phyloP scores from a whole-genome alignment of 2,113 vertebrate species.

The Salvator merianae region DNA sequence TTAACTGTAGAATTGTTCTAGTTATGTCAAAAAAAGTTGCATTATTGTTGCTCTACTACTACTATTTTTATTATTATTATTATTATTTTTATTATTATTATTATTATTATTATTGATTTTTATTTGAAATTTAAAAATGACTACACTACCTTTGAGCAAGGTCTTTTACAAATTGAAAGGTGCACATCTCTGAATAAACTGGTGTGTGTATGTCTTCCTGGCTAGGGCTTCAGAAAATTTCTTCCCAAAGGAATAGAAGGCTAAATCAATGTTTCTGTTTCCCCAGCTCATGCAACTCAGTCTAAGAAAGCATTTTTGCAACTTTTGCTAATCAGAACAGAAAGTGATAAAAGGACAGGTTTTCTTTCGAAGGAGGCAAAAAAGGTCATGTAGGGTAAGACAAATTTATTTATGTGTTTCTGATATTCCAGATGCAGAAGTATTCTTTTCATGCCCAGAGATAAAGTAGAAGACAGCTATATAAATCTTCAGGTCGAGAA shows the following conservation, averaged over 20 bases:
- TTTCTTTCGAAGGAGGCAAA: conserved; percentile 11
- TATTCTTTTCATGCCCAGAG: neutral
- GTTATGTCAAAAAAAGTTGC: no score
- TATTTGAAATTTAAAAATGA: conserved; percentile 15
- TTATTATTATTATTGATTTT: conserved; percentile 31
- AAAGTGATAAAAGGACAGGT: conserved; percentile 42
- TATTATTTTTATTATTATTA: conserved; percentile 23
- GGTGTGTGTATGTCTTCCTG: conserved; percentile 30
- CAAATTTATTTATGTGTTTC: conserved; percentile 6
- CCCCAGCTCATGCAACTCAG: conserved; percentile 53
- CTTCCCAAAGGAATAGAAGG: conserved; percentile 13
- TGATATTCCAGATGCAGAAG: neutral
- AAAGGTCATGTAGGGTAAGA: conserved; percentile 28
- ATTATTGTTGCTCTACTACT: no score
- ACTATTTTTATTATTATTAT: no score
- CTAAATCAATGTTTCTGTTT: conserved; percentile 65
- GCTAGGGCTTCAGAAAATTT: conserved; percentile 33
- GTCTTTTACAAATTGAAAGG: conserved; percentile 40
- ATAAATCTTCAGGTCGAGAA: no score
- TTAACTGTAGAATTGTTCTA: neutral
- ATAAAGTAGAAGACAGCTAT: neutral
- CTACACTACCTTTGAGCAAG: conserved; percentile 30
- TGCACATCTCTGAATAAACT: conserved; percentile 28
- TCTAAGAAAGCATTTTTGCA: conserved; percentile 60
- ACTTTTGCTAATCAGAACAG: conserved; percentile 41